Conservation (phyloP, 2,113 vertebrate genomes). For the Pollimyrus isidori region DNA sequence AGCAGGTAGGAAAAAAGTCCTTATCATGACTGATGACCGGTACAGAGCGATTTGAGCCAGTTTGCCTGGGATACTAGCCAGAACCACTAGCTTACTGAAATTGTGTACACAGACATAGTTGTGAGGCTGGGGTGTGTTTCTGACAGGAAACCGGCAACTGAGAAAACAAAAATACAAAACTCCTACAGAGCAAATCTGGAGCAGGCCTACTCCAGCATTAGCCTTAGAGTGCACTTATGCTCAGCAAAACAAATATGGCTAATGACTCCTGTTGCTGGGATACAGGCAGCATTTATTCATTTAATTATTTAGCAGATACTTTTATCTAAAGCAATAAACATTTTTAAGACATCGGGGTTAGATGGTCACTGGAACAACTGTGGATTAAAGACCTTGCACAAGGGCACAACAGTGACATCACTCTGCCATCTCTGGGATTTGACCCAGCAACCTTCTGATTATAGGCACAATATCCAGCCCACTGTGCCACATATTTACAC, state of each 20-base stretch:
- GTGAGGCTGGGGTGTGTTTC: not conserved
- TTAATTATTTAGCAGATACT: not conserved
- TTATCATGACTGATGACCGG: constrained; percentile 14
- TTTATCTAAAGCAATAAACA: not conserved
- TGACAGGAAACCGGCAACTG: not conserved
- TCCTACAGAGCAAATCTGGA: not conserved
- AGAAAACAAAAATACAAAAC: not conserved
- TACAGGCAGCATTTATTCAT: not conserved
- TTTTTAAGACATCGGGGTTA: not conserved
- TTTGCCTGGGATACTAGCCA: not conserved
- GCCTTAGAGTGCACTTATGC: not conserved
- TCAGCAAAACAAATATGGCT: not conserved
- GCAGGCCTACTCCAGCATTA: not conserved
- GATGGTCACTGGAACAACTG: not conserved
- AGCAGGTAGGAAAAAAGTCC: not conserved
- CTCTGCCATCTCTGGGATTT: not conserved
- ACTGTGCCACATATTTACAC: not conserved
- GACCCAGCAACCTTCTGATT: not conserved
- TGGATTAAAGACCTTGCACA: not conserved
- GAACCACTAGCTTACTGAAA: constrained; percentile 1
- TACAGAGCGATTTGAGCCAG: constrained; percentile 23
- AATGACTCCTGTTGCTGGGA: not conserved
- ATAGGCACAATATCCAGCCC: not conserved
- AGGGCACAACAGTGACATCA: not conserved
- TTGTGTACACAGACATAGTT: not conserved